phyloP scores from a whole-genome alignment of 2,797 vertebrate genomes.

The Cyclopterus lumpus region DNA sequence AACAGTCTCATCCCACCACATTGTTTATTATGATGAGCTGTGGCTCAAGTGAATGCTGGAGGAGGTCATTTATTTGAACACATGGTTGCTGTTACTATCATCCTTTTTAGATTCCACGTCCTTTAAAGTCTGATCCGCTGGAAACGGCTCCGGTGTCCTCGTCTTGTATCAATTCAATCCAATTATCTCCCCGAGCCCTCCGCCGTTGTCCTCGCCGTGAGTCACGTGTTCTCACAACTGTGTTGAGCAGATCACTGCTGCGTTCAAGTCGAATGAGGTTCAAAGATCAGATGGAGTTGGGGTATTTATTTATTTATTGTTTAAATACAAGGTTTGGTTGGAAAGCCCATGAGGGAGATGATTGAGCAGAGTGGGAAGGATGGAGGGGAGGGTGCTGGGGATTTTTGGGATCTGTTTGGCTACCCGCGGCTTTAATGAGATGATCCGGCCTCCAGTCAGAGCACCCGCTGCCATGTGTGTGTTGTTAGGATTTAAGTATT shows the following conservation, averaged over 20 bases:
- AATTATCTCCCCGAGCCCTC: slow-evolving; percentile 59
- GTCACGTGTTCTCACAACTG: slow-evolving; percentile 63
- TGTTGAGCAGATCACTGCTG: slow-evolving; percentile 44
- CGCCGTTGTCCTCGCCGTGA: slow-evolving; percentile 60
- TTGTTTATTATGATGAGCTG: slow-evolving; percentile 64
- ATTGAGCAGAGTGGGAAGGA: slow-evolving; percentile 46
- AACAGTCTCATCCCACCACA: slow-evolving; percentile 8
- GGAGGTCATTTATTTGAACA: slow-evolving; percentile 66
- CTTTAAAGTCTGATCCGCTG: slow-evolving; percentile 37
- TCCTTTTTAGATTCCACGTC: slow-evolving; percentile 26
- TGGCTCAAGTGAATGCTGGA: slow-evolving; percentile 29
- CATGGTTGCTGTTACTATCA: slow-evolving; percentile 67
- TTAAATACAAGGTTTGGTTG: slow-evolving; percentile 54
- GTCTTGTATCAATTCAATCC: slow-evolving; percentile 67
- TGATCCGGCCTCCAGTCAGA: slow-evolving; percentile 40
- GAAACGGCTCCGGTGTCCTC: slow-evolving; percentile 41
- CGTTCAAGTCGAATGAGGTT: slow-evolving; percentile 43
- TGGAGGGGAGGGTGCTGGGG: not conserved
- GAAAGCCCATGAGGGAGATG: slow-evolving; percentile 46
- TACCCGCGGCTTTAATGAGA: slow-evolving; percentile 61
- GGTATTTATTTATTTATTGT: slow-evolving; percentile 4
- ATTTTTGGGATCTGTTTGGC: slow-evolving; percentile 59
- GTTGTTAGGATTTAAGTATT: slow-evolving; percentile 49
- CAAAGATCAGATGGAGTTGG: slow-evolving; percentile 44
- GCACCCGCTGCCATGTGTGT: slow-evolving; percentile 50